Evolutionary conservation across 2,888 invertebrate genomes (phyloP).

Genomic region (Catonia carolina): DNA sequence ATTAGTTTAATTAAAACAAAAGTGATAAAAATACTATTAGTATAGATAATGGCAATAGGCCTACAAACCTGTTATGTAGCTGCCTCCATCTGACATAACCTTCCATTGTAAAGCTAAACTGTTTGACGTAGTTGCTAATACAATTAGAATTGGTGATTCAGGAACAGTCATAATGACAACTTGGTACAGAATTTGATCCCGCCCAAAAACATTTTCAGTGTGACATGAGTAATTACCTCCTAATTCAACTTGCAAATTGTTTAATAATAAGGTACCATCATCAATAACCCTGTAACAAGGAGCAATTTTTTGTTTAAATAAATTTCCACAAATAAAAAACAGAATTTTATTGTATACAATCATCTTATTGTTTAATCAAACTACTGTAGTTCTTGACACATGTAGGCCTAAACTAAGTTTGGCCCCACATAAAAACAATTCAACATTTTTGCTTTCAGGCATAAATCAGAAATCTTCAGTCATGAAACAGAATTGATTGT

Average conservation of each 20-base stretch:
- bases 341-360: no score
- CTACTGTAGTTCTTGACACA: no score
- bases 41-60: no score
- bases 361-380: neutral
- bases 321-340: no score
- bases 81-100: constrained; percentile 52
- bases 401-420: constrained; percentile 16
- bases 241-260: constrained; percentile 29
- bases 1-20: no score
- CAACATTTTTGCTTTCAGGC: no score
- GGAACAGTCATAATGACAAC: constrained; percentile 63
- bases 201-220: constrained; percentile 73
- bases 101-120: constrained; percentile 55
- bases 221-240: constrained; percentile 73
- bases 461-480: no score
- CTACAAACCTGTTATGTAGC: constrained; percentile 53
- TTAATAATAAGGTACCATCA: constrained; percentile 41
- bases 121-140: constrained; percentile 60
- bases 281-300: constrained; percentile 34
- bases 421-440: no score
- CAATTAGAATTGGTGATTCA: constrained; percentile 50
- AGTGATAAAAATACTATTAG: no score
- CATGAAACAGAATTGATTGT: no score
- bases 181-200: constrained; percentile 70
- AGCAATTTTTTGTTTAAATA: no score